phyloP scores from a whole-genome alignment of 2,888 invertebrate genomes.

The Cyclophora albipunctata region DNA sequence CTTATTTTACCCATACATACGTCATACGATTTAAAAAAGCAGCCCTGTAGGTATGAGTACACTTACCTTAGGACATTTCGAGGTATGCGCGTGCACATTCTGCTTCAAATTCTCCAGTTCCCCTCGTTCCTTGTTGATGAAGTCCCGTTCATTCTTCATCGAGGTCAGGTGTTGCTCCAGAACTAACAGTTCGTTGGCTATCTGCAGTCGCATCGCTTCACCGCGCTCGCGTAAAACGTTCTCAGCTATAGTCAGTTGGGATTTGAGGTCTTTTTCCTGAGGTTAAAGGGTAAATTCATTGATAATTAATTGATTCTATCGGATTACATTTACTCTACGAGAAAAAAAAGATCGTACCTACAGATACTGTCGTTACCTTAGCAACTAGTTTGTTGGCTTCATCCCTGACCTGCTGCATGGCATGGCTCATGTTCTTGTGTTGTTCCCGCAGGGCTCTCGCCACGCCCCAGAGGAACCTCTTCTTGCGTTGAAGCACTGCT shows the following conservation, averaged over 20 bases:
- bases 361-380: constrained; percentile 33
- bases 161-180: constrained; percentile 41
- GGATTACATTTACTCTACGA: too few species aligned
- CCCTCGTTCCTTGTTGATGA: constrained; percentile 38
- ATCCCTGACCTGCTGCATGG: constrained; percentile 36
- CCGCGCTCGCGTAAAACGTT: constrained; percentile 38
- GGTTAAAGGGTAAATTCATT: constrained; percentile 2
- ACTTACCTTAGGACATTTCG: neutral
- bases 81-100: constrained; percentile 2
- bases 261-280: constrained; percentile 51
- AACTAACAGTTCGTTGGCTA: constrained; percentile 44
- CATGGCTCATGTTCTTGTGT: constrained; percentile 40
- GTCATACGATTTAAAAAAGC: too few species aligned
- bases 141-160: constrained; percentile 49
- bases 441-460: constrained; percentile 49
- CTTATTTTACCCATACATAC: too few species aligned
- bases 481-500: constrained; percentile 36
- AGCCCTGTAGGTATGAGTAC: too few species aligned
- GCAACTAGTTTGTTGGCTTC: constrained; percentile 36
- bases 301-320: too few species aligned
- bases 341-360: too few species aligned
- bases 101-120: constrained; percentile 25
- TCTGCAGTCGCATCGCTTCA: constrained; percentile 53
- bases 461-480: constrained; percentile 55
- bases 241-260: constrained; percentile 48